Conservation (phyloP, 2,888 invertebrate species). For the Minunthozetes semirufus region DNA sequence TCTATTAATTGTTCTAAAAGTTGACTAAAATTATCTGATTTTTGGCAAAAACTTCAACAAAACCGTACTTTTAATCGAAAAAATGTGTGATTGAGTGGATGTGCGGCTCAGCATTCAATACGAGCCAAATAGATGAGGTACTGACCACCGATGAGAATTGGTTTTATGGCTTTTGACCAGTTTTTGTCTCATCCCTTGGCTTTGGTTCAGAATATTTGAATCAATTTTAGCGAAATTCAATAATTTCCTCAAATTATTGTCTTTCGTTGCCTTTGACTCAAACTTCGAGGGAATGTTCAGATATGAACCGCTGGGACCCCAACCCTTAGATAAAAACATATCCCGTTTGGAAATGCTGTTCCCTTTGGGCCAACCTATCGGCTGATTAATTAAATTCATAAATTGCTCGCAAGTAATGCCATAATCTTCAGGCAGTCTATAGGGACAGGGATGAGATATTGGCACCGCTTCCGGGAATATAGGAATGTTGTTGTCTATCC, state of each 20-base stretch:
- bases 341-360: constrained; percentile 14
- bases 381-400: not conserved
- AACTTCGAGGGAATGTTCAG: constrained; percentile 16
- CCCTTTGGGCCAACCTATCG: not conserved
- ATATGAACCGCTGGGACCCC: constrained; percentile 36
- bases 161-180: not conserved
- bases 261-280: not conserved
- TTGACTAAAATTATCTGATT: not conserved
- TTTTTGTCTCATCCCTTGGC: not conserved
- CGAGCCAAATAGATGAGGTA: constrained; percentile 18
- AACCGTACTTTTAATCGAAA: not conserved
- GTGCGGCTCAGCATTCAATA: not conserved
- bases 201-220: not conserved
- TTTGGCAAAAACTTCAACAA: not conserved
- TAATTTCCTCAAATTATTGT: not conserved
- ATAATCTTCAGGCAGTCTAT: not conserved
- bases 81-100: not conserved
- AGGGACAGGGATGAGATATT: not conserved
- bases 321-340: constrained; percentile 36
- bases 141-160: constrained; percentile 10
- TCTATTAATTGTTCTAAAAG: not conserved
- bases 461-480: not conserved
- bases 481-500: not conserved
- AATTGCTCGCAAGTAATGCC: not conserved
- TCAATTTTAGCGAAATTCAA: not conserved